phyloP scores from a whole-genome alignment of 2,113 vertebrate genomes.

The Prolemur simus region DNA sequence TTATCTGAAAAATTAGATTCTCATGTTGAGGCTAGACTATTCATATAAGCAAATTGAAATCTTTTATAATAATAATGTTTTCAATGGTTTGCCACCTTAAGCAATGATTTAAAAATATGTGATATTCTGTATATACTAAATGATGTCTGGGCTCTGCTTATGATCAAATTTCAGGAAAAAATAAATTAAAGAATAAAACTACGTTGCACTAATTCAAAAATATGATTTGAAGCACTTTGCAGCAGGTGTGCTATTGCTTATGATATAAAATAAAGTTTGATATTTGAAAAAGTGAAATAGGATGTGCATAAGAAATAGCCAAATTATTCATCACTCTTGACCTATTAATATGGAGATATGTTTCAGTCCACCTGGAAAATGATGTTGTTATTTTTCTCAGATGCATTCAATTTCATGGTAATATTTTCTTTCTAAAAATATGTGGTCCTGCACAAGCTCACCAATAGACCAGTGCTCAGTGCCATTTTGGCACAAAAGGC shows the following conservation, averaged over 20 bases:
- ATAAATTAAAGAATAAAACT: neutral
- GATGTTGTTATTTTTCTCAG: constrained; percentile 14
- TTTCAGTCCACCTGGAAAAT: neutral
- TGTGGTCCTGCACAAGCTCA: neutral
- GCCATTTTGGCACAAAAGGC: neutral
- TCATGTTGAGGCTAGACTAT: neutral
- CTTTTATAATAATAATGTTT: neutral
- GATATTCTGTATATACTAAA: neutral
- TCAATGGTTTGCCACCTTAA: neutral
- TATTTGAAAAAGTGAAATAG: constrained; percentile 9
- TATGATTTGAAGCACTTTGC: constrained; percentile 28
- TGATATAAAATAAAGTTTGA: neutral
- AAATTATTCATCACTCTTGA: neutral
- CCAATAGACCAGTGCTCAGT: neutral
- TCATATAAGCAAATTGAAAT: neutral
- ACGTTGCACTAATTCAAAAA: neutral
- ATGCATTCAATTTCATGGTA: neutral
- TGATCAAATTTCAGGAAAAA: neutral
- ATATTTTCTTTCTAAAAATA: constrained; percentile 5
- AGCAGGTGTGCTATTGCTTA: neutral
- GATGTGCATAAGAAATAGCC: neutral
- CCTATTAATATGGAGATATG: neutral
- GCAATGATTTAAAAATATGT: neutral
- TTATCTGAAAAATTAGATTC: constrained; percentile 23
- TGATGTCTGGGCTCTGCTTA: neutral